A percentile compares a stretch with the other conserved stretches of the same genome.
phyloP scores from a whole-genome alignment of 2,888 invertebrate genomes.

The Tillus elongatus region DNA sequence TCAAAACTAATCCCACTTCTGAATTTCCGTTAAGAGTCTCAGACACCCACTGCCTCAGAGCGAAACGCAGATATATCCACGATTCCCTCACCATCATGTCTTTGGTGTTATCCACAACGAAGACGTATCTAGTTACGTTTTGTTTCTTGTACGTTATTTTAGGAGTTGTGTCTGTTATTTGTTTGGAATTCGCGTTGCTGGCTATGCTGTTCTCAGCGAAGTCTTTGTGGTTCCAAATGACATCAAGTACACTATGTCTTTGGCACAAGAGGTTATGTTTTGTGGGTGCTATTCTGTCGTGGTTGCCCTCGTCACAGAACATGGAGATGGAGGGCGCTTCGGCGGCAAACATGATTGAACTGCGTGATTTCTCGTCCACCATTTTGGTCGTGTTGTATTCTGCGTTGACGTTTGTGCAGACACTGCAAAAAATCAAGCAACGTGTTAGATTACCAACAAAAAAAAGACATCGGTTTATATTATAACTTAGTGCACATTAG shows the following conservation, averaged over 20 bases:
- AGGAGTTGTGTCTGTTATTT: constrained; percentile 43
- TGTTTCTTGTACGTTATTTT: constrained; percentile 46
- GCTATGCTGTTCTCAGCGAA: constrained; percentile 35
- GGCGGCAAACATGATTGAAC: constrained; percentile 47
- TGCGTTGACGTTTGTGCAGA: constrained; percentile 28
- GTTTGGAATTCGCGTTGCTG: constrained; percentile 28
- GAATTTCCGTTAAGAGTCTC: constrained; percentile 47
- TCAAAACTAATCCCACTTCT: constrained; percentile 46
- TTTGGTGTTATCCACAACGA: constrained; percentile 51
- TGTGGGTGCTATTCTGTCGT: constrained; percentile 54
- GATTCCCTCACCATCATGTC: constrained; percentile 51
- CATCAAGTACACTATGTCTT: constrained; percentile 49
- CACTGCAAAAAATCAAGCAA: constrained; percentile 25
- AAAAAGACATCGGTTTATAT: too few species aligned
- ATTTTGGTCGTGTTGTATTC: constrained; percentile 38
- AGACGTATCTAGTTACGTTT: constrained; percentile 46
- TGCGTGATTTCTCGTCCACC: constrained; percentile 43
- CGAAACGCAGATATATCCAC: constrained; percentile 50
- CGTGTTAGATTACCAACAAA: background rate
- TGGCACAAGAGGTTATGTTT: constrained; percentile 57
- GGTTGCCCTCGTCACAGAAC: constrained; percentile 54
- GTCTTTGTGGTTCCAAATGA: constrained; percentile 48
- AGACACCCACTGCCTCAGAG: constrained; percentile 50
- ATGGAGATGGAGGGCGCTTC: constrained; percentile 46
- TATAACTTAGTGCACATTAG: too few species aligned